Evolutionary conservation across 2,888 invertebrate species (phyloP), one percentile per base, ranked within the genome.

Genomic region (Sisyra terminalis): DNA sequence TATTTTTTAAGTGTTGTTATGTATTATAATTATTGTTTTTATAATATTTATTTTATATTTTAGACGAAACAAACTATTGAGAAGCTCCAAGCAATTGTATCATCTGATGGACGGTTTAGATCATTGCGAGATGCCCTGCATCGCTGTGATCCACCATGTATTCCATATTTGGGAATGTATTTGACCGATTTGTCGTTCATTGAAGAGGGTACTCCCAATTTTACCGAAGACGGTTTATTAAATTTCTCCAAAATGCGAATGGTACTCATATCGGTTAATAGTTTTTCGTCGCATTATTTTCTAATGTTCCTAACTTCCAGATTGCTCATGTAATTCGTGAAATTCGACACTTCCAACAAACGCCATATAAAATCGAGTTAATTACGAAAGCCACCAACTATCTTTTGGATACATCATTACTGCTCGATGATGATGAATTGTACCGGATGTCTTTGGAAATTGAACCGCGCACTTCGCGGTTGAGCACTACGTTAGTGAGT

Each of bases 231-330:
- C 48, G 80, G 83, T 42, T 71, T 92, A 11, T 70, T 92, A 36
- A 92, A 92, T 58, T 92, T 90, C 63, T 88, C 90, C 5, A 92
- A 92, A 64, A 89, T 92, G 89, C 70, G 90, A 66, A 90, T 92
- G 90, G 89, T 88, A 63, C 8, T 29, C 8, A 29, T 29, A 29
- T 29, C 30, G 30, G n/a, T 29, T 29, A 29, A 29, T 29, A 8
- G n/a, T 9, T 29, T 31, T 4, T 31, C 31, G 13, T n/a, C 11
- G 10, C 11, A 2, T 30, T n/a, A n/a, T n/a, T n/a, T n/a, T n/a
- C n/a, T n/a, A 24, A 3, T 24, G 24, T 34, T 34, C 34, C 2
- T 3, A 3, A 47, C 56, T 70, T 65, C 13, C 64, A 89, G 88
- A 84, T 90, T 55, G 89, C 90, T 4, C 89, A 92, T 56, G 88